Evolutionary conservation across 2,888 invertebrate species (phyloP).

Genomic region (Cerceris rybyensis): DNA sequence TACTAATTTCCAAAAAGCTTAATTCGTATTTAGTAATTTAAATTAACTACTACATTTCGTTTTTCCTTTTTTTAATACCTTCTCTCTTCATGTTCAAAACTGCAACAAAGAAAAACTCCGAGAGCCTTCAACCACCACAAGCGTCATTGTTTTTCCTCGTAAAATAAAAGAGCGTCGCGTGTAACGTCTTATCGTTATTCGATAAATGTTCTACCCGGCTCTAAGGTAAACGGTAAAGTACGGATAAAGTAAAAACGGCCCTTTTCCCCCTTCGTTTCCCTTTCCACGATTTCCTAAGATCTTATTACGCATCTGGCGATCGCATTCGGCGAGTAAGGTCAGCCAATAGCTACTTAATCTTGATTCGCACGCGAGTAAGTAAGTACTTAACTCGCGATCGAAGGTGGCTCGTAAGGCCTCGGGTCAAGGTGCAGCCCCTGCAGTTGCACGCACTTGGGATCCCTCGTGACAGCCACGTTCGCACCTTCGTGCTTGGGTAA

Average conservation of each 20-base stretch:
- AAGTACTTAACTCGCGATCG: constrained; percentile 54
- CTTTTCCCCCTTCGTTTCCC: neutral
- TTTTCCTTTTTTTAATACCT: too few relatives aligned
- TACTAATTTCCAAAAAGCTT: too few relatives aligned
- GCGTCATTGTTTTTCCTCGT: too few relatives aligned
- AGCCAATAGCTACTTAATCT: constrained; percentile 77
- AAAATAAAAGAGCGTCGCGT: too few relatives aligned
- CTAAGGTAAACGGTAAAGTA: too few relatives aligned
- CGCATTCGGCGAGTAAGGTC: constrained; percentile 73
- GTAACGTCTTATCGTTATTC: too few relatives aligned
- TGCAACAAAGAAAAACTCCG: too few relatives aligned
- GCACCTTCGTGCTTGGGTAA: constrained; percentile 5
- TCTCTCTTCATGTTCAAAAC: too few relatives aligned
- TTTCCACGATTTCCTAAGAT: neutral
- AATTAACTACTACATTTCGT: too few relatives aligned
- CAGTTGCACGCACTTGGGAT: constrained; percentile 64
- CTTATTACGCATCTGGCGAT: constrained; percentile 50
- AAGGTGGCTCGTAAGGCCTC: constrained; percentile 71
- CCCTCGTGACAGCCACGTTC: constrained; percentile 28
- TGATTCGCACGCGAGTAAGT: constrained; percentile 79
- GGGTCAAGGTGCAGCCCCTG: constrained; percentile 76
- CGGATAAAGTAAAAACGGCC: neutral
- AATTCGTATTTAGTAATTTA: too few relatives aligned
- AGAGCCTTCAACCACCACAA: too few relatives aligned
- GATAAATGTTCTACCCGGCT: too few relatives aligned